Evolutionary conservation across 2,113 vertebrate species (phyloP), one percentile per base, ranked within the genome.

Genomic region (Motacilla tschutschensis): DNA sequence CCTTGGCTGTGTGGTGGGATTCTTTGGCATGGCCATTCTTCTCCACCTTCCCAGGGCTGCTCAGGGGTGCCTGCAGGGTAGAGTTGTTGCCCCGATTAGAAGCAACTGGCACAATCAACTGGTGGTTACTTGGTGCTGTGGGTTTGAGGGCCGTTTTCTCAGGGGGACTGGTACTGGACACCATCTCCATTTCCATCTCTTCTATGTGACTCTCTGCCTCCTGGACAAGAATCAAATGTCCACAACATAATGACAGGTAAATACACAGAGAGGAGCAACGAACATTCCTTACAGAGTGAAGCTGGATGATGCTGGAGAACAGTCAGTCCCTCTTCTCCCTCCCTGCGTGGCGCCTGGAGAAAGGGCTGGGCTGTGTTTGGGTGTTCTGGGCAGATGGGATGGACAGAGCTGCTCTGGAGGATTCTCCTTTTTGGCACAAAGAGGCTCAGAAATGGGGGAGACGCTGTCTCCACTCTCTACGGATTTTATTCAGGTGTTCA

Each of bases 141-240:
- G 96, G 98, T 85, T 93, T 97, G 95, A 96, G 97, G 95, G 94
- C 98, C 92, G 95, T 97, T 95, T 98, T 98, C 93, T 98, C 98
- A 2, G 96, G 97, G 22, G 98, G 98, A 85, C 97, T 97, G 87
- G 98, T 98, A 89, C 97, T 98, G 59, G 98, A 98, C 60, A 98
- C 96, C 96, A 98, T 98, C 73, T 99, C 98, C 97, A 98, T 98
- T 75, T 99, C 98, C 97, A 98, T 96, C 73, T 98, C 98, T 57
- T 98, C 98, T 38, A 97, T 97, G 82, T 98, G 98, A 73, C 97
- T 98, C 64, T 96, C 96, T 1, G 94, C 97, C 35, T 99, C 99
- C 98, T 99, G 98, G 81, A 97, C 97, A 81, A 97, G 95, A 96
- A 98, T 97, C 93, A 96, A 96, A 97, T 83, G 87, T 67, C 93